These are phyloP conservation scores for Drosophila subobscura DNA, from an alignment of 1,140 invertebrate genomes.

Conservation along the genomic window DNA sequence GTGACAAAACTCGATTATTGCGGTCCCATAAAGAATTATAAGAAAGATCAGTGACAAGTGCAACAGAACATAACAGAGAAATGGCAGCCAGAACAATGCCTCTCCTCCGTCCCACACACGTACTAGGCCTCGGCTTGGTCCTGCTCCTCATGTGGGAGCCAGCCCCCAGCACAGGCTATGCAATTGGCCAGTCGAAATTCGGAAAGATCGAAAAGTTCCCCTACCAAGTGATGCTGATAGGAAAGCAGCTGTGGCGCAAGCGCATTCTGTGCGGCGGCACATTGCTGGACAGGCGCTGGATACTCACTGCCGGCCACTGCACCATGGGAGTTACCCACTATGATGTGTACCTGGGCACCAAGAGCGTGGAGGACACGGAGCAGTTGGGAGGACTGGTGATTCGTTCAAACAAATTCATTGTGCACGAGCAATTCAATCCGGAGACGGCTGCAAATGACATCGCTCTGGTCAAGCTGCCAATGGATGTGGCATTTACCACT, in stretches of 20 bases:
- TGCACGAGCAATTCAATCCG: slow-evolving; percentile 74
- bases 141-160: slow-evolving; percentile 36
- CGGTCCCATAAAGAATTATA: slow-evolving; percentile 40
- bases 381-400: slow-evolving; percentile 66
- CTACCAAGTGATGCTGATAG: slow-evolving; percentile 82
- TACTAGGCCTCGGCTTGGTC: slow-evolving; percentile 34
- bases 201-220: slow-evolving; percentile 80
- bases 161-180: slow-evolving; percentile 44
- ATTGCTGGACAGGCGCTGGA: slow-evolving; percentile 88
- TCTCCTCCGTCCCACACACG: slow-evolving; percentile 12
- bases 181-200: slow-evolving; percentile 75
- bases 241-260: slow-evolving; percentile 80
- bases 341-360: slow-evolving; percentile 76
- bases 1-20: slow-evolving; percentile 15
- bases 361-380: slow-evolving; percentile 68
- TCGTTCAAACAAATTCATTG: slow-evolving; percentile 76
- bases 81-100: slow-evolving; percentile 44
- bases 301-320: slow-evolving; percentile 92
- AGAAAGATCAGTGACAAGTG: slow-evolving; percentile 49
- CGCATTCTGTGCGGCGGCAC: slow-evolving; percentile 89
- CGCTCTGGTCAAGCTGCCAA: slow-evolving; percentile 74
- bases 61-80: slow-evolving; percentile 19
- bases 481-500: slow-evolving; percentile 59
- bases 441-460: slow-evolving; percentile 78
- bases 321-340: slow-evolving; percentile 85